Evolutionary conservation across 2,113 vertebrate species (phyloP).

Genomic region (Stictonetta naevosa): DNA sequence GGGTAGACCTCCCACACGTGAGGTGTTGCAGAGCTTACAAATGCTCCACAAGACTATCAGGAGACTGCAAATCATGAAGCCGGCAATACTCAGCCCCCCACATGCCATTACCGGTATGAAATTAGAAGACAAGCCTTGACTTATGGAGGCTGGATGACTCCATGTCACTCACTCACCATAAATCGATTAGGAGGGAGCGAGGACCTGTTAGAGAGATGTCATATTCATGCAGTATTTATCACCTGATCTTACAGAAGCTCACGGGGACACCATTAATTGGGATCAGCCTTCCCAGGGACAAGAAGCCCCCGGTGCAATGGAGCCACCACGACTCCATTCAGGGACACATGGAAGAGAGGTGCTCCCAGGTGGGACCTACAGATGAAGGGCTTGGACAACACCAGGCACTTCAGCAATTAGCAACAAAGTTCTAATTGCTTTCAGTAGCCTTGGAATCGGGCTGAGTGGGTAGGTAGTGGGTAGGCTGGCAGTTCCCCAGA

Average conservation of each 20-base stretch:
- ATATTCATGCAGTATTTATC: neutral
- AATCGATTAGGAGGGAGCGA: conserved; percentile 9
- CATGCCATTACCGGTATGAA: neutral
- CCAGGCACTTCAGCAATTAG: neutral
- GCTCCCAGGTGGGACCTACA: neutral
- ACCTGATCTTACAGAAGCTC: neutral
- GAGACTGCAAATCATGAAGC: neutral
- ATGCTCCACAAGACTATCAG: neutral
- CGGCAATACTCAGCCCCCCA: neutral
- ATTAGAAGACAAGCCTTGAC: neutral
- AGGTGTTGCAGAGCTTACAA: neutral
- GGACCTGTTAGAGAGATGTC: neutral
- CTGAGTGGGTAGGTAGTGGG: neutral
- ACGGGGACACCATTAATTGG: neutral
- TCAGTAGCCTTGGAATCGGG: neutral
- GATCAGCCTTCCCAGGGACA: neutral
- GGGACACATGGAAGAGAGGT: neutral
- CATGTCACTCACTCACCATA: conserved; percentile 6
- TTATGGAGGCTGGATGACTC: neutral
- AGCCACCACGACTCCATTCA: neutral
- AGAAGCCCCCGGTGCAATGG: neutral
- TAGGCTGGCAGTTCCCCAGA: neutral
- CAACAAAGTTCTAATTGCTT: neutral
- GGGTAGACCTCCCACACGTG: neutral
- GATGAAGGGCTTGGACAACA: neutral